Percentiles rank a stretch among this genome's conserved stretches.
phyloP scores from a whole-genome alignment of 2,888 invertebrate species.

The Amblyjoppa proteus region DNA sequence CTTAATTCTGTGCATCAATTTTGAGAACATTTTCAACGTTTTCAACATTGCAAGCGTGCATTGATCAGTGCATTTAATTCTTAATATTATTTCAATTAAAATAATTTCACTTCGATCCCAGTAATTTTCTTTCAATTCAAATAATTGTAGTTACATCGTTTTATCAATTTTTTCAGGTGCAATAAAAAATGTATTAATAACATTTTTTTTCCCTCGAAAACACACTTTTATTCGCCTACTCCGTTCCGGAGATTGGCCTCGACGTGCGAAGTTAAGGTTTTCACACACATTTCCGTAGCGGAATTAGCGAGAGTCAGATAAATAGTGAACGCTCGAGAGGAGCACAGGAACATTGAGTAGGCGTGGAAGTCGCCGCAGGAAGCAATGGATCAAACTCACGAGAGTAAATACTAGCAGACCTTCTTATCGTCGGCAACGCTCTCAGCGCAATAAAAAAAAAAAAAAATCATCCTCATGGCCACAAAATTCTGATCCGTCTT shows the following conservation, averaged over 20 bases:
- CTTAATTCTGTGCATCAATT: too few relatives aligned
- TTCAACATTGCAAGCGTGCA: too few relatives aligned
- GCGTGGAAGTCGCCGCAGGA: constrained; percentile 82
- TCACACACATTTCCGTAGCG: constrained; percentile 75
- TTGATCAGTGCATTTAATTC: too few relatives aligned
- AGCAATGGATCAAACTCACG: constrained; percentile 83
- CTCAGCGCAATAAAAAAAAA: not conserved
- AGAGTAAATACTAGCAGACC: constrained; percentile 42
- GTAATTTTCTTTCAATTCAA: not conserved
- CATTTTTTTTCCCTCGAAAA: not conserved
- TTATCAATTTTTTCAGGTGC: not conserved
- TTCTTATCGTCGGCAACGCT: constrained; percentile 13
- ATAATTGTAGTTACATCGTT: not conserved
- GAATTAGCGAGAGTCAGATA: constrained; percentile 80
- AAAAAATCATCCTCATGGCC: too few relatives aligned
- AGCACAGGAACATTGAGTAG: constrained; percentile 81
- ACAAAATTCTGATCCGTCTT: too few relatives aligned
- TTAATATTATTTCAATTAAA: not conserved
- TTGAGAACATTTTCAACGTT: too few relatives aligned
- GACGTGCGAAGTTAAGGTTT: constrained; percentile 64
- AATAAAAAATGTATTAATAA: not conserved
- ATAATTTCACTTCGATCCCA: not conserved
- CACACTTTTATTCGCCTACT: constrained; percentile 40
- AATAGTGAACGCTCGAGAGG: constrained; percentile 77
- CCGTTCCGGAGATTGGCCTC: constrained; percentile 29